Conservation (phyloP, 2,113 vertebrate species). For the Glaucomys volans region DNA sequence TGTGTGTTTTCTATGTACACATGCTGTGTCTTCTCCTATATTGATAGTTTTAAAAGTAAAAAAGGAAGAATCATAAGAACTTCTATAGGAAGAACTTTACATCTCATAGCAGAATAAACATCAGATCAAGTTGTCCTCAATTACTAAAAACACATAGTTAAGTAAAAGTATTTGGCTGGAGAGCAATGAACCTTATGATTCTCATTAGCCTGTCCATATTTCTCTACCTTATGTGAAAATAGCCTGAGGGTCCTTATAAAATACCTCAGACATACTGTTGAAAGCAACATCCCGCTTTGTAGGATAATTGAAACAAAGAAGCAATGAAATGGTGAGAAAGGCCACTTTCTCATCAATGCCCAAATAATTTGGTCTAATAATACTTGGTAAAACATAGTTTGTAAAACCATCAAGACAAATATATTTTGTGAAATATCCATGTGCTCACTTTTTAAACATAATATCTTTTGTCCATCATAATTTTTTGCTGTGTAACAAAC, state of each 20-base stretch:
- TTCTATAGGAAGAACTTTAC: background rate
- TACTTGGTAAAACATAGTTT: background rate
- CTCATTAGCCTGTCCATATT: background rate
- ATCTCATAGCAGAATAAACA: background rate
- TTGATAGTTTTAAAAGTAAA: background rate
- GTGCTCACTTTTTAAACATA: background rate
- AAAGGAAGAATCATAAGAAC: background rate
- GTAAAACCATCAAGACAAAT: background rate
- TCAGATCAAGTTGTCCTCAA: background rate
- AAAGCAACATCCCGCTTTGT: background rate
- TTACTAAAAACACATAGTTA: background rate
- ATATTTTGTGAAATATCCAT: background rate
- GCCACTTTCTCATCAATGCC: background rate
- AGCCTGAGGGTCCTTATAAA: background rate
- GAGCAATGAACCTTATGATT: background rate
- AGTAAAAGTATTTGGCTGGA: background rate
- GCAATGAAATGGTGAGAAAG: background rate
- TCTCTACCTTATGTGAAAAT: background rate
- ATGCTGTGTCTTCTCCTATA: background rate
- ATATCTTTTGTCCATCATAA: background rate
- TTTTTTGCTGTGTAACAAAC: background rate
- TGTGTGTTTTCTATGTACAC: background rate
- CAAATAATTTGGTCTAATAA: background rate
- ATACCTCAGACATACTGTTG: background rate
- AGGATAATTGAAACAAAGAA: background rate